Evolutionary conservation across 2,113 vertebrate genomes (phyloP), one percentile per base, ranked within the genome.

Genomic region (Physeter macrocephalus): DNA sequence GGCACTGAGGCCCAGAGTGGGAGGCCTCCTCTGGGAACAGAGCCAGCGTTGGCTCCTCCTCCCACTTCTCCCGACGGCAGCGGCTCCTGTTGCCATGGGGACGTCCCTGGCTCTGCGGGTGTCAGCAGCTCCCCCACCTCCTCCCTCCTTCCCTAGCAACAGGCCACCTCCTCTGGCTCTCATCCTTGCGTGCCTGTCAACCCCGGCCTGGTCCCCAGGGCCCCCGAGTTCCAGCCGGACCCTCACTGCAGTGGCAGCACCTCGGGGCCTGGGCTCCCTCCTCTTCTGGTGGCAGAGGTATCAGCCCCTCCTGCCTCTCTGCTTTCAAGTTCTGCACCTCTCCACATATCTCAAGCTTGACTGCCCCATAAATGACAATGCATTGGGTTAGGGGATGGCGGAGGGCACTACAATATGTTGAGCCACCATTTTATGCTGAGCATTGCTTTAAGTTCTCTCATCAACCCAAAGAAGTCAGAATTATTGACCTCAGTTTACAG

Each of bases 31-130:
- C 96, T 95, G 94, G 96, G 97, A 97, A 93, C 64, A 41, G 29
- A 97, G 97, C 97, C 97, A 97, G 88, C 90, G 49, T 54, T 94
- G 81, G 94, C 94, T 97, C 92, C 97, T 97, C 97, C 97, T 97
- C 96, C 96, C 74, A 97, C 95, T 94, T 97, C 90, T 97, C 91
- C 89, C 8, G 13, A 85, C 86, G 54, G 83, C 95, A 80, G 97
- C 4, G 64, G 89, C 84, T 97, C 88, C 74, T 1, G 97, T 98
- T 98, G 90, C 97, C 94, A 97, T 97, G 96, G 97, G 94, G 95
- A 98, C 49, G 39, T 97, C 95, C 96, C 97, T 77, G 89, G 78
- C 95, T 97, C 96, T 9, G 9, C 17, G 46, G 88, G 89, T 97
- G 83, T 97, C 97, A 95, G 77, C 39, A 25, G 86, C 95, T 98